Conservation (phyloP, 2,888 invertebrate species). For the Acanthacorydalis orientalis region DNA sequence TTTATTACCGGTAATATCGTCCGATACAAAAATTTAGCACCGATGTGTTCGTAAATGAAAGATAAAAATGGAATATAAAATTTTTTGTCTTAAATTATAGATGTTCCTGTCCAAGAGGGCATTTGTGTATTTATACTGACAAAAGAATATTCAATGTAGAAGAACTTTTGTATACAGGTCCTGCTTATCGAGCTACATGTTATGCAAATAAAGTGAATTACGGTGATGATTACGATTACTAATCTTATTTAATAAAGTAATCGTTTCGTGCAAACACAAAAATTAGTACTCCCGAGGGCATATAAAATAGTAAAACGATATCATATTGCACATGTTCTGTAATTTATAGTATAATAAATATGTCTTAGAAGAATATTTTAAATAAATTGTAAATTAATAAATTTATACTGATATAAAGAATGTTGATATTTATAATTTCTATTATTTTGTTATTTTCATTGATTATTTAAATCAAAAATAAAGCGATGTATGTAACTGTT, state of each 20-base stretch:
- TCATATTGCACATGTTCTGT: too few species aligned
- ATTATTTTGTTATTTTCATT: too few species aligned
- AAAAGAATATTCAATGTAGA: constrained; percentile 25
- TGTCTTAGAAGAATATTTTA: too few species aligned
- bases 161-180: constrained; percentile 38
- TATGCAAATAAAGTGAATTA: constrained; percentile 18
- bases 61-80: neutral
- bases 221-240: constrained; percentile 14
- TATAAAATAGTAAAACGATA: too few species aligned
- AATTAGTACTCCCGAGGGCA: too few species aligned
- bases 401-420: too few species aligned
- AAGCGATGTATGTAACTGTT: too few species aligned
- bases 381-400: too few species aligned
- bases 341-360: too few species aligned
- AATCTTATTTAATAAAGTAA: neutral
- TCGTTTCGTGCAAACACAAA: too few species aligned
- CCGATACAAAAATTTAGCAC: neutral
- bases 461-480: too few species aligned
- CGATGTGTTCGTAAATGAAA: neutral
- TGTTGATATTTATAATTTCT: too few species aligned
- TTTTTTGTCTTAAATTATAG: constrained; percentile 14
- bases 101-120: constrained; percentile 40
- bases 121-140: constrained; percentile 37
- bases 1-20: constrained; percentile 29
- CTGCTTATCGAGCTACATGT: constrained; percentile 38